Conservation (phyloP, 2,797 vertebrate species). For the Melanogrammus aeglefinus region DNA sequence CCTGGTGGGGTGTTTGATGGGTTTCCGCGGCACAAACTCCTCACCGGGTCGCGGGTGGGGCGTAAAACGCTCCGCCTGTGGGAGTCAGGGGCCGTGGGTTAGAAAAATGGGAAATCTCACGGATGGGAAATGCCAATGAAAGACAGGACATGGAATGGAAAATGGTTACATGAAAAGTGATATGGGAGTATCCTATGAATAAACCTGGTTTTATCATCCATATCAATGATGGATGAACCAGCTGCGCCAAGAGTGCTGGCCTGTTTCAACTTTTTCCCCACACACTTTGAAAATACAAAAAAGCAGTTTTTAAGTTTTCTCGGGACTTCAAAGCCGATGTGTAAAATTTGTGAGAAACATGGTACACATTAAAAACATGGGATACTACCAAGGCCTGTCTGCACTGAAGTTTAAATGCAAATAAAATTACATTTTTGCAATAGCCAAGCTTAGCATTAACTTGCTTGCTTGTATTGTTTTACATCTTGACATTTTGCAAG, state of each 20-base stretch:
- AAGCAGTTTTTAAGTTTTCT: too few relatives aligned
- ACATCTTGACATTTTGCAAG: neutral
- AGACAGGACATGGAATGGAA: neutral
- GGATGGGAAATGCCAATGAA: neutral
- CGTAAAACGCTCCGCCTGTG: slow-evolving; percentile 84
- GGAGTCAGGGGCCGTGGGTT: slow-evolving; percentile 7
- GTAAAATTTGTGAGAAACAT: neutral
- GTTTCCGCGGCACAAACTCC: slow-evolving; percentile 80
- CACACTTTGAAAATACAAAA: neutral
- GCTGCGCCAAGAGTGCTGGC: neutral
- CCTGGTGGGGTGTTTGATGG: slow-evolving; percentile 88
- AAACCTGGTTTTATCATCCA: neutral
- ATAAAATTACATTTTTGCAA: too few relatives aligned
- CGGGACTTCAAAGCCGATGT: neutral
- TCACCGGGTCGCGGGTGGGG: slow-evolving; percentile 78
- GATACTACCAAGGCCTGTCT: too few relatives aligned
- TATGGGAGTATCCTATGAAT: neutral
- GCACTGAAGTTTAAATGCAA: too few relatives aligned
- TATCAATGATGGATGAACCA: neutral
- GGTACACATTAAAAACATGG: too few relatives aligned
- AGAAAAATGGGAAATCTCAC: neutral
- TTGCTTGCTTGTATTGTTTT: neutral
- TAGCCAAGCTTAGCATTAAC: too few relatives aligned
- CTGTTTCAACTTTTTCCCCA: neutral
- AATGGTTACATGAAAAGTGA: neutral